Evolutionary conservation across 2,113 vertebrate species (phyloP).

Genomic region (Litocranius walleri): DNA sequence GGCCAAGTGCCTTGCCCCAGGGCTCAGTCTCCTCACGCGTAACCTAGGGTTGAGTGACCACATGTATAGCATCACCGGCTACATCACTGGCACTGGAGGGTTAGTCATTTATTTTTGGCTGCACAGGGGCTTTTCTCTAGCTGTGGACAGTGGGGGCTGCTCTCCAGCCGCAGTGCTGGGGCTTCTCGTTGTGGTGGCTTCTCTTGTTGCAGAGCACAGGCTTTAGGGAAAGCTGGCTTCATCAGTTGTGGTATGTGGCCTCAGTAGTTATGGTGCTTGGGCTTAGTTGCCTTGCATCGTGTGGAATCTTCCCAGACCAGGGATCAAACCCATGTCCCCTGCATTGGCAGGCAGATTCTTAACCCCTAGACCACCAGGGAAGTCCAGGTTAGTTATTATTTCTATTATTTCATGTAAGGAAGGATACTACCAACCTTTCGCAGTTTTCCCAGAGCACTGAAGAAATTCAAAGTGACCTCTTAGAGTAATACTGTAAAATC

Average conservation of each 20-base stretch:
- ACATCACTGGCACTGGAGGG: no score
- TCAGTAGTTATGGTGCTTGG: neutral
- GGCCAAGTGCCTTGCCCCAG: neutral
- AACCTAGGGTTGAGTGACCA: neutral
- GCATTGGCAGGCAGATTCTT: neutral
- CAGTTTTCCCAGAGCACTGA: neutral
- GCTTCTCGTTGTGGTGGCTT: neutral
- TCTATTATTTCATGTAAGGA: neutral
- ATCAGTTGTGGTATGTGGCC: neutral
- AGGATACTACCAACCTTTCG: neutral
- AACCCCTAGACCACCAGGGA: neutral
- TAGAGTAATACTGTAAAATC: neutral
- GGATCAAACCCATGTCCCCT: neutral
- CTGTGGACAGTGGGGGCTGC: fast-evolving
- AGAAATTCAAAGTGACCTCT: neutral
- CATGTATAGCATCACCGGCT: neutral
- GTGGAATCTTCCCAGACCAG: neutral
- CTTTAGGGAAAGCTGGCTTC: neutral
- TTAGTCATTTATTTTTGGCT: neutral
- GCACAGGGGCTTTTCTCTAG: neutral
- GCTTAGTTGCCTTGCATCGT: fast-evolving
- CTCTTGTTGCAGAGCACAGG: neutral
- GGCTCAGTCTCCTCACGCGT: neutral
- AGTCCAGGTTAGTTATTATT: neutral
- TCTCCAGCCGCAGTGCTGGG: neutral